Base-by-base conservation (phyloP, 2,113 vertebrate genomes). In the Aphelocoma coerulescens region DNA sequence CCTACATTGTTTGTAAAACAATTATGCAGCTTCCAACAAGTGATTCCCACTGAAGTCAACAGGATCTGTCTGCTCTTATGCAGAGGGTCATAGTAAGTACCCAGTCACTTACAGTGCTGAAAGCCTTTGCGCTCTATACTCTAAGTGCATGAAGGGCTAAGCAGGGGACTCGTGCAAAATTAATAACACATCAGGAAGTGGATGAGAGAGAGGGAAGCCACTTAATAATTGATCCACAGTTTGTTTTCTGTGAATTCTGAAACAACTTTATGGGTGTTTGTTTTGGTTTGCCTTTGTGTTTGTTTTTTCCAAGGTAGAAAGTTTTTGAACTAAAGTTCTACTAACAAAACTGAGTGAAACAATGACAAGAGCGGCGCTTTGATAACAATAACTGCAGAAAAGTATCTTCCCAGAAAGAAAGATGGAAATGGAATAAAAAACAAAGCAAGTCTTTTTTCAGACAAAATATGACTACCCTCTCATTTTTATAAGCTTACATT, bases 101-200 rank as follows among this genome's bases (percentile, higher is more conserved):
- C 44, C 74, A 55, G 65, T 43, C 62, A 39, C 35, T 94, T 58
- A 41, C 46, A 63, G 66, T 5, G 39, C 83, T 92, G 89, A 95
- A 92, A 93, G 93, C 65, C 79, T 92, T 77, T 87, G 55, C 9
- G 8, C 65, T 89, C 55, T 77, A 11, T 33, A 65, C 20, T 16
- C n/a, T 72, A 58, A 91, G 61, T 43, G 66, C 91, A 89, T 54
- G 77, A 90, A 92, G 52, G 69, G 52, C 75, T 66, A 57, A 28
- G 86, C 82, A 80, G 46, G 81, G 48, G 33, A 49, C 63, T 95
- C 93, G 93, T 96, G 79, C 69, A 96, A 96, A 95, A 96, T 95
- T 96, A 96, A 96, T 85, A 91, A 43, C 62, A 54, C 74, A 89
- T 59, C 74, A 89, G 85, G 58, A 94, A 75, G 65, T 22, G 44